Percentiles rank a stretch among this genome's conserved stretches.
These are phyloP conservation scores for Microctenopoma lineatum DNA, from an alignment of 2,797 vertebrate species.

Conservation along the genomic window DNA sequence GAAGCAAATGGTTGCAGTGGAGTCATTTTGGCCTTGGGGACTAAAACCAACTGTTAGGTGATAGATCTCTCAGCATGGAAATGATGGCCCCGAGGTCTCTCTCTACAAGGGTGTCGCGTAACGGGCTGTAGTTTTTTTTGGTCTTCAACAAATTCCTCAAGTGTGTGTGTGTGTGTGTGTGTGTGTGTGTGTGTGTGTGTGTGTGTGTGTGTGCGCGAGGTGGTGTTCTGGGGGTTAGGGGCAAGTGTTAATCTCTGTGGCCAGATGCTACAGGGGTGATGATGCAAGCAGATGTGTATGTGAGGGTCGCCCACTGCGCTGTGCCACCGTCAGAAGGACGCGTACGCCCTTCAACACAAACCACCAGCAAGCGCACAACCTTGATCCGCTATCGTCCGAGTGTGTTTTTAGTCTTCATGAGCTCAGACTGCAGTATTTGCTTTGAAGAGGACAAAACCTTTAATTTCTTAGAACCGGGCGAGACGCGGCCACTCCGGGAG, in stretches of 20 bases:
- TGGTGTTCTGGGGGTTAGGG: constrained; percentile 43
- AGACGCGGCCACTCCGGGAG: not conserved
- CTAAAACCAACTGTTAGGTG: constrained; percentile 73
- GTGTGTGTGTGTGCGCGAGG: not conserved
- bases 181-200: no score
- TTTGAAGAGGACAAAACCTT: constrained; percentile 35
- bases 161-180: no score
- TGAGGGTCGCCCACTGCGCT: constrained; percentile 47
- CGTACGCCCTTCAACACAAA: constrained; percentile 7
- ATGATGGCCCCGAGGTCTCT: constrained; percentile 59
- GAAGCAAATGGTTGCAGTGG: constrained; percentile 71
- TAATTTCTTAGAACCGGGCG: constrained; percentile 27
- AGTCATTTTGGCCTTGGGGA: constrained; percentile 53
- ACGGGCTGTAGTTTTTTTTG: constrained; percentile 48
- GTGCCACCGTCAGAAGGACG: constrained; percentile 14
- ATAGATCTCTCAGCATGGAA: constrained; percentile 70
- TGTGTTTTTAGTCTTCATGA: not conserved
- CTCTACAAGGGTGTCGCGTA: constrained; percentile 67
- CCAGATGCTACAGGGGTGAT: constrained; percentile 77
- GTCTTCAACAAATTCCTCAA: constrained; percentile 71
- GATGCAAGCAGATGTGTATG: constrained; percentile 78
- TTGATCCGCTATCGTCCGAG: not conserved
- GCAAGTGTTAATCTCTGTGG: constrained; percentile 73
- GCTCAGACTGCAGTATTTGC: constrained; percentile 12
- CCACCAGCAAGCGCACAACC: not conserved